phyloP scores from a whole-genome alignment of 2,888 invertebrate genomes.

The Tetrapedia diversipes region DNA sequence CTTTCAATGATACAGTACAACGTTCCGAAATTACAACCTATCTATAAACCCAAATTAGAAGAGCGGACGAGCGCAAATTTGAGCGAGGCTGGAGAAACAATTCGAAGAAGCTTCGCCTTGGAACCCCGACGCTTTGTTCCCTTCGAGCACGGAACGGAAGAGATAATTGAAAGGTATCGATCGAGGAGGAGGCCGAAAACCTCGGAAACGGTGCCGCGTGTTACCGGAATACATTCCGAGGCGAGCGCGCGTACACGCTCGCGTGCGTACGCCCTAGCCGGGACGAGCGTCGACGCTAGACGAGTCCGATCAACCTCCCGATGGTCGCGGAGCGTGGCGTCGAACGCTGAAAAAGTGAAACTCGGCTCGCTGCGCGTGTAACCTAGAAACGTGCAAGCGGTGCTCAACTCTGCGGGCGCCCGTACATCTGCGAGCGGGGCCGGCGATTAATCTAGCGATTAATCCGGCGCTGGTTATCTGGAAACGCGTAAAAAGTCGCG shows the following conservation, averaged over 20 bases:
- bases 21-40: no score
- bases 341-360: conserved; percentile 83
- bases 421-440: conserved; percentile 52
- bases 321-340: conserved; percentile 78
- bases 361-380: conserved; percentile 83
- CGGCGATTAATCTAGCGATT: conserved; percentile 41
- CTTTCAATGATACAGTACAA: no score
- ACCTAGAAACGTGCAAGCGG: conserved; percentile 82
- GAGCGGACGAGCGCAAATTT: conserved; percentile 12
- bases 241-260: conserved; percentile 23
- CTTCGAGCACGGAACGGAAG: not conserved
- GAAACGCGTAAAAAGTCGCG: not conserved
- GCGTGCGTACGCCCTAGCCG: conserved; percentile 45
- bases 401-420: conserved; percentile 78
- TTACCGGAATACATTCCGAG: conserved; percentile 37
- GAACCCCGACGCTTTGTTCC: not conserved
- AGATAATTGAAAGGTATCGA: conserved; percentile 30
- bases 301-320: conserved; percentile 72
- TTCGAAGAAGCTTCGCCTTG: not conserved
- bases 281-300: conserved; percentile 64
- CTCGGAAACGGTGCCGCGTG: conserved; percentile 22
- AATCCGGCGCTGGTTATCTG: conserved; percentile 44
- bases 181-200: conserved; percentile 8
- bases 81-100: conserved; percentile 10
- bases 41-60: not conserved